phyloP scores from a whole-genome alignment of 2,888 invertebrate genomes.

The Oscheius myriophilus region DNA sequence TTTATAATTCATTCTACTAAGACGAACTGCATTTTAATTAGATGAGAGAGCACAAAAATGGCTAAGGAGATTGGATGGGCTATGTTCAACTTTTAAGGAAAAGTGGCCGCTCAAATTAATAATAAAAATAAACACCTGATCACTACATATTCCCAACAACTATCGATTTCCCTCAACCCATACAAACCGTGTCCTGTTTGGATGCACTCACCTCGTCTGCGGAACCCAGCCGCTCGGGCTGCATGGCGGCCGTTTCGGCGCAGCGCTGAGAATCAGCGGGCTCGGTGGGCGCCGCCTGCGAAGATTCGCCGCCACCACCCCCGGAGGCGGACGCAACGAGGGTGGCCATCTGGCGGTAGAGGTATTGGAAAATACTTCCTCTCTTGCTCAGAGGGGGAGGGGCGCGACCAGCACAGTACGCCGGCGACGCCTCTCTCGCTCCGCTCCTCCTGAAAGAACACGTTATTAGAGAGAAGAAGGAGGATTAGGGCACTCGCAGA shows the following conservation, averaged over 20 bases:
- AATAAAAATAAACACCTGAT: too few relatives aligned
- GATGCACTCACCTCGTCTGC: constrained; percentile 18
- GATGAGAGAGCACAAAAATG: too few relatives aligned
- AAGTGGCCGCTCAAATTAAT: too few relatives aligned
- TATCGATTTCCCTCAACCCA: too few relatives aligned
- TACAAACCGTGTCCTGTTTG: too few relatives aligned
- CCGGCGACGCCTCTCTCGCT: constrained; percentile 24
- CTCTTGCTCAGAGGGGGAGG: constrained; percentile 14
- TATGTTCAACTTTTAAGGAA: too few relatives aligned
- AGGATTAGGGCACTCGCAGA: neutral
- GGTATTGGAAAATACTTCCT: constrained; percentile 38
- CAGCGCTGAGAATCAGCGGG: constrained; percentile 7
- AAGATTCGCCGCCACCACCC: constrained; percentile 22
- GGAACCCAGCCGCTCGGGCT: constrained; percentile 11
- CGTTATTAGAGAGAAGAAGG: neutral
- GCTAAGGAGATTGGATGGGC: too few relatives aligned
- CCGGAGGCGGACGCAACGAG: constrained; percentile 43
- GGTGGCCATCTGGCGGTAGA: constrained; percentile 45
- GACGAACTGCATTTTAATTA: too few relatives aligned
- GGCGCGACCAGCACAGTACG: constrained; percentile 27
- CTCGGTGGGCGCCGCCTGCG: constrained; percentile 17
- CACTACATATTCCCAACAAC: too few relatives aligned
- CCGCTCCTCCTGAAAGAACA: neutral
- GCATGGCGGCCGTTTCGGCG: constrained; percentile 2
- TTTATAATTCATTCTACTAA: too few relatives aligned